These are phyloP conservation scores for Arrhamphus sclerolepis DNA, from an alignment of 2,797 vertebrate genomes.

Conservation along the genomic window DNA sequence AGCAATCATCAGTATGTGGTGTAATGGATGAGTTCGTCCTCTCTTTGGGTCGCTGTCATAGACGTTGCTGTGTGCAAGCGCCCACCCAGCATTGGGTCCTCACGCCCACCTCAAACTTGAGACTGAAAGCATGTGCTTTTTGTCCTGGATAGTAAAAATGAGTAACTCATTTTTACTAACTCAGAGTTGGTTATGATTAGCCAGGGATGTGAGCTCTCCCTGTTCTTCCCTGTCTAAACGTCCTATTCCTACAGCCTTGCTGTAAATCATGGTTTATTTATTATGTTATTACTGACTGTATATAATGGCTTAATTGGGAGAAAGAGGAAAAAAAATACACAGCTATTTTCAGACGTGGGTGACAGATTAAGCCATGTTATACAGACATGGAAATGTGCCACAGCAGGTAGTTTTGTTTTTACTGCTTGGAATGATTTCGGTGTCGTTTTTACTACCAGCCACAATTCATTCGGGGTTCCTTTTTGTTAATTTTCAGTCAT, in stretches of 20 bases:
- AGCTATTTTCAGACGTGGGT: conserved; percentile 16
- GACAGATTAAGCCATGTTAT: conserved; percentile 8
- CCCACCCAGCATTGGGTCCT: conserved; percentile 33
- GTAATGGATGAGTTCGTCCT: conserved; percentile 63
- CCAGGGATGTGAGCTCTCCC: conserved; percentile 38
- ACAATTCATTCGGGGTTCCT: neutral
- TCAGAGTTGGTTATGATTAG: conserved; percentile 18
- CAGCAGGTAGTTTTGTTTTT: conserved; percentile 26
- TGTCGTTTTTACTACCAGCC: conserved; percentile 22
- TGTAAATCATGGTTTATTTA: conserved; percentile 37
- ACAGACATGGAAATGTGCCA: neutral
- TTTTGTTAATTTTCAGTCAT: conserved; percentile 13
- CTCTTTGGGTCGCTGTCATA: conserved; percentile 35
- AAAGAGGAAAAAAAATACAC: neutral
- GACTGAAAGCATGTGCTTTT: conserved; percentile 66
- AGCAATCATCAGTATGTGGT: conserved; percentile 90
- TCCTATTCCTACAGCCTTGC: conserved; percentile 31
- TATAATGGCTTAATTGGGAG: conserved; percentile 5
- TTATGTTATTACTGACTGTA: conserved; percentile 31
- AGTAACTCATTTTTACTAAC: too few relatives aligned
- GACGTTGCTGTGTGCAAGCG: conserved; percentile 52
- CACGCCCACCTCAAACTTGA: conserved; percentile 44
- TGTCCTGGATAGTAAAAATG: conserved; percentile 27
- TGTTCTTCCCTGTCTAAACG: conserved; percentile 32
- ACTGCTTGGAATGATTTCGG: neutral